phyloP scores from a whole-genome alignment of 92 coral and sea anemone species.

The Parazoanthus darwini region DNA sequence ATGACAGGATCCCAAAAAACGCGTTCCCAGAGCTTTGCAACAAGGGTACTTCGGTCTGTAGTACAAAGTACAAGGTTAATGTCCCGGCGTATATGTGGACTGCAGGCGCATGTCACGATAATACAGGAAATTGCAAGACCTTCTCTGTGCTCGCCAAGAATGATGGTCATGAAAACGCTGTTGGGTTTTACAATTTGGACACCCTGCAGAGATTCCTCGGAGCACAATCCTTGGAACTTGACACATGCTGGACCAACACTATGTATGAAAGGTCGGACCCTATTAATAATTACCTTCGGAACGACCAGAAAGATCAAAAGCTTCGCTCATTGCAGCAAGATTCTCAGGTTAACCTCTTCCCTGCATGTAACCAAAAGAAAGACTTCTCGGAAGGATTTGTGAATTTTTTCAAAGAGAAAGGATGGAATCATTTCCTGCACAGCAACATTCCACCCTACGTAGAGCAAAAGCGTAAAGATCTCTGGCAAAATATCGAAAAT shows the following conservation, averaged over 20 bases:
- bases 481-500: background rate
- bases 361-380: conserved; percentile 20
- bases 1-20: background rate
- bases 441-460: background rate
- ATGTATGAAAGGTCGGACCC: background rate
- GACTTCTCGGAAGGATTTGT: conserved; percentile 14
- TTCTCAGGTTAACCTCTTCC: conserved; percentile 12
- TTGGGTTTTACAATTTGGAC: conserved; percentile 42
- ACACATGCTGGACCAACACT: conserved; percentile 40
- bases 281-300: background rate
- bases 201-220: conserved; percentile 45
- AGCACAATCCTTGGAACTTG: conserved; percentile 28
- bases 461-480: background rate
- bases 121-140: conserved; percentile 30
- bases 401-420: background rate
- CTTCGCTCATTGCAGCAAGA: background rate
- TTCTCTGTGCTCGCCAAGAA: conserved; percentile 48
- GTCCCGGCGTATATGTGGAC: conserved; percentile 51
- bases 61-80: conserved; percentile 33
- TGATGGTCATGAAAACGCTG: conserved; percentile 50
- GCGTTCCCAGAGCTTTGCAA: background rate
- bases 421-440: background rate
- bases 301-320: conserved; percentile 13
- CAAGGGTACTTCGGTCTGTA: background rate
- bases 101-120: conserved; percentile 38